Percentiles rank a stretch among this genome's conserved stretches.
Evolutionary conservation across 2,797 vertebrate genomes (phyloP).

Genomic region (Echiichthys vipera): DNA sequence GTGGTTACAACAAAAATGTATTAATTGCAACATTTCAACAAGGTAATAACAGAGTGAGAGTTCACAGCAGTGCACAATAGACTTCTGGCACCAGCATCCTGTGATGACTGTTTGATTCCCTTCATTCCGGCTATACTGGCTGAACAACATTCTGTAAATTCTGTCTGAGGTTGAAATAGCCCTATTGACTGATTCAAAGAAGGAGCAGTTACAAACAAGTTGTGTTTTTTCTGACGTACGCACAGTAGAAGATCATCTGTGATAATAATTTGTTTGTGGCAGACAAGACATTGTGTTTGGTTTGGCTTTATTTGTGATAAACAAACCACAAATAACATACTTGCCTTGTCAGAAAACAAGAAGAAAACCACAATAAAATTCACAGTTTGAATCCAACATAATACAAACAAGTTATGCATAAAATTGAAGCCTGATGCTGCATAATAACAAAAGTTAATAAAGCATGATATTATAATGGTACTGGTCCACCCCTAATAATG

Average conservation of each 20-base stretch:
- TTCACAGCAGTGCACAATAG: rapidly evolving
- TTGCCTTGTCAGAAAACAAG: too few species aligned
- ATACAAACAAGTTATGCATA: background rate
- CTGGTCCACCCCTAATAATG: background rate
- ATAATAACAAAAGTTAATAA: background rate
- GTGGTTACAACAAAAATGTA: background rate
- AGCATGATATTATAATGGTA: background rate
- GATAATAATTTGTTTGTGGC: background rate
- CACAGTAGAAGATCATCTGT: background rate
- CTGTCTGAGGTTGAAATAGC: background rate
- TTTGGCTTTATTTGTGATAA: background rate
- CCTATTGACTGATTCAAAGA: rapidly evolving
- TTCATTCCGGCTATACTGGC: background rate
- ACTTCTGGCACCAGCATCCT: background rate
- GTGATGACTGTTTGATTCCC: background rate
- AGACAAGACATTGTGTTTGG: background rate
- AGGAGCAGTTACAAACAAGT: background rate
- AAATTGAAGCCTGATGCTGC: too few species aligned
- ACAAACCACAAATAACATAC: background rate
- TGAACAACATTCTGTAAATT: background rate
- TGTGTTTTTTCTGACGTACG: too few species aligned
- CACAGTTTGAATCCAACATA: background rate
- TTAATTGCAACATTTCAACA: rapidly evolving
- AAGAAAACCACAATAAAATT: background rate
- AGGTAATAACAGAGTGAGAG: rapidly evolving